phyloP scores from a whole-genome alignment of 2,797 vertebrate genomes.

The Chaetodon trifasciatus region DNA sequence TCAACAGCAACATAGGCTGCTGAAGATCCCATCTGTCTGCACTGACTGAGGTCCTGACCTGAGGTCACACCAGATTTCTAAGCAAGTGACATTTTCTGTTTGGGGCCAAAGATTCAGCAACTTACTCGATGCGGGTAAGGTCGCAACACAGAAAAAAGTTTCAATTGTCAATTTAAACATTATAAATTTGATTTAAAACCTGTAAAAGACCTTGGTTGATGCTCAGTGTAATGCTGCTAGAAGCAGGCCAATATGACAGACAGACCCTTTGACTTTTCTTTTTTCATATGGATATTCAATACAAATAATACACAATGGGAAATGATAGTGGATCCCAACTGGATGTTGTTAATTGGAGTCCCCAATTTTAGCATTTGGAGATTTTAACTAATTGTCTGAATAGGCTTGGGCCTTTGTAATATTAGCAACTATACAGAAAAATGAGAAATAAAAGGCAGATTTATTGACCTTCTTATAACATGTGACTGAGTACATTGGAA shows the following conservation, averaged over 20 bases:
- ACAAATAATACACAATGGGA: background rate
- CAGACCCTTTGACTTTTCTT: background rate
- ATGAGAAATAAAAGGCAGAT: background rate
- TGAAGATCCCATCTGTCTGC: slow-evolving; percentile 56
- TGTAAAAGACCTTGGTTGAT: background rate
- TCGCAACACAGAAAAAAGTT: background rate
- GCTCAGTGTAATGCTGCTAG: background rate
- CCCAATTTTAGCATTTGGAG: background rate
- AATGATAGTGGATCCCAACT: background rate
- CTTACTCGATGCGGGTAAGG: background rate
- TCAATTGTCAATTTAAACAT: background rate
- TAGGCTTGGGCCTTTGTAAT: background rate
- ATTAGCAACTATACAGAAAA: background rate
- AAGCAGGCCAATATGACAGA: background rate
- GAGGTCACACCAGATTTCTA: slow-evolving; percentile 37
- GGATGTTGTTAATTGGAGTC: background rate
- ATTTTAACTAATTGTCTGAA: background rate
- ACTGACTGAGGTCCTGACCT: slow-evolving; percentile 35
- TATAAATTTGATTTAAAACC: too few relatives aligned
- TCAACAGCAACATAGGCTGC: slow-evolving; percentile 47
- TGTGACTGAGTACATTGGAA: background rate
- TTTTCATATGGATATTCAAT: background rate
- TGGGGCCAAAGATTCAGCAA: slow-evolving; percentile 10
- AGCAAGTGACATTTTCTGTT: slow-evolving; percentile 1
- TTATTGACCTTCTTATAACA: background rate